Evolutionary conservation across 2,888 invertebrate species (phyloP), one percentile per base, ranked within the genome.

Genomic region (Lycaena phlaeas): DNA sequence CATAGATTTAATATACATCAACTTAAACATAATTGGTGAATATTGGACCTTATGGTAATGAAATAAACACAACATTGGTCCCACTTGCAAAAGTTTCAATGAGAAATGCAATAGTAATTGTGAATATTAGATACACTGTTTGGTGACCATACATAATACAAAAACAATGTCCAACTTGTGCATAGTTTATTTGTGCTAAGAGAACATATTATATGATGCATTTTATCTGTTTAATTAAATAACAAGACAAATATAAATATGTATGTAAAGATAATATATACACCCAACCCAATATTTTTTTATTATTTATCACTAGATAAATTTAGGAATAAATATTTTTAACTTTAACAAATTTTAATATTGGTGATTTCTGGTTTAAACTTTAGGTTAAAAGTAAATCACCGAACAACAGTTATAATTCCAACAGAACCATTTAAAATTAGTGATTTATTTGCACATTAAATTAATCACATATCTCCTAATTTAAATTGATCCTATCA

Each of bases 31-130:
- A 22, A 26, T 14, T 26, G 14, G 14, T 26, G 30, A 26, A 31
- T 26, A 31, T 15, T 31, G 39, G 39, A 40, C 39, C 39, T 39
- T 15, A 39, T 7, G 26, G 5, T 14, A 26, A 25, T 17, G 10
- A 38, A 28, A 26, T 26, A 39, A 30, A 25, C 26, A 25, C 15
- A 25, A 9, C 5, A 25, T 61, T 61, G 60, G 60, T 59, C 60
- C 60, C 57, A 37, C 44, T 45, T 48, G 15, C 28, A 36, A 34
- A 14, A 29, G 30, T 26, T 14, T 31, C 30, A 31, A 31, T 5
- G 14, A 39, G 25, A 39, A 39, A 39, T 39, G 39, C 39, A 39
- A 31, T 14, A 39, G 14, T 11, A 7, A 14, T 30, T 30, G 22
- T 39, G 9, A 30, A 30, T 14, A 39, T 18, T 27, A 25, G 15